Conservation (phyloP, 2,797 vertebrate genomes). For the Siniperca undulata region DNA sequence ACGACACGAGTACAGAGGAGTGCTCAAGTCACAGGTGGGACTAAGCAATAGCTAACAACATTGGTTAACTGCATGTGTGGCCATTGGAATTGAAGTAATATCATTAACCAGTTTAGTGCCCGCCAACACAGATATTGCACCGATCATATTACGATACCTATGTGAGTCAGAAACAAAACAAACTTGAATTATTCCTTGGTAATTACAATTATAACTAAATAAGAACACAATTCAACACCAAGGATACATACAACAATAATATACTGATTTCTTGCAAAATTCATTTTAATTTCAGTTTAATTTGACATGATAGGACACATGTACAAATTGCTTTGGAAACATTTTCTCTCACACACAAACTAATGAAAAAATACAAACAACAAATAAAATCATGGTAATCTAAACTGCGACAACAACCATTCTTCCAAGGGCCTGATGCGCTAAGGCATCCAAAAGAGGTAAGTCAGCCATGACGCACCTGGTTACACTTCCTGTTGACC, state of each 20-base stretch:
- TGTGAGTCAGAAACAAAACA: background rate
- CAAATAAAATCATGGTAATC: background rate
- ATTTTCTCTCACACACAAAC: constrained; percentile 2
- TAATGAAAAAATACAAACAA: background rate
- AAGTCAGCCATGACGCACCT: too few relatives aligned
- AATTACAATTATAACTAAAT: background rate
- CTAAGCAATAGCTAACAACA: too few relatives aligned
- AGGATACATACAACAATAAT: background rate
- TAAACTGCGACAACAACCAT: too few relatives aligned
- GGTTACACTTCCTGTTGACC: too few relatives aligned
- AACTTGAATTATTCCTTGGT: background rate
- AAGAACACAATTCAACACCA: background rate
- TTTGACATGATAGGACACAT: background rate
- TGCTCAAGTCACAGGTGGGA: background rate
- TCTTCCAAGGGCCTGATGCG: too few relatives aligned
- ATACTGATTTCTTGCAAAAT: background rate
- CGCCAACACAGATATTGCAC: background rate
- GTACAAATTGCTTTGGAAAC: background rate
- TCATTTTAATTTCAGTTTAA: background rate
- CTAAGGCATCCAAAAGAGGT: too few relatives aligned
- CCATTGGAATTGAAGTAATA: too few relatives aligned
- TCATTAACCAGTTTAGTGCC: background rate
- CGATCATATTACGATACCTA: background rate
- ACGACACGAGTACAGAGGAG: too few relatives aligned
- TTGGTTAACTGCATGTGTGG: too few relatives aligned